These are phyloP conservation scores for Drosophila putrida DNA, from an alignment of 2,888 invertebrate species.

Conservation along the genomic window DNA sequence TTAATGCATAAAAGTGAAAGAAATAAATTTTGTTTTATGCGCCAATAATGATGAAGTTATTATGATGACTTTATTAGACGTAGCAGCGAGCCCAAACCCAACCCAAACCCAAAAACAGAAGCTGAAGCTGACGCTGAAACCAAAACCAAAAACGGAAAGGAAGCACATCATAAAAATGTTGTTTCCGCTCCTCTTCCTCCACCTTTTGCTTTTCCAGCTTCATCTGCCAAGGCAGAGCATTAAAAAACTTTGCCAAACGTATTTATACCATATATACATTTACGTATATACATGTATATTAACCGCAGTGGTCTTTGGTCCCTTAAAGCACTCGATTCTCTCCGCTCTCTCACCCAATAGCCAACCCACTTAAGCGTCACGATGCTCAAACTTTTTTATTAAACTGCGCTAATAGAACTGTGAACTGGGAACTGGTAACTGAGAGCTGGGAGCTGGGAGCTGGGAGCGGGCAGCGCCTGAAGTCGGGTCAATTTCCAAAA, in stretches of 20 bases:
- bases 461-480: conserved; percentile 27
- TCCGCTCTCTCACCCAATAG: conserved; percentile 20
- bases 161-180: conserved; percentile 65
- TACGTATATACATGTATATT: conserved; percentile 50
- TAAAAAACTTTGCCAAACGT: conserved; percentile 74
- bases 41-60: conserved; percentile 82
- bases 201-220: background rate
- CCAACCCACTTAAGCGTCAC: conserved; percentile 68
- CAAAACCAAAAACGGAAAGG: conserved; percentile 36
- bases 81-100: conserved; percentile 21
- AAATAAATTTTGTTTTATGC: conserved; percentile 80
- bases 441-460: conserved; percentile 6
- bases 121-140: conserved; percentile 17
- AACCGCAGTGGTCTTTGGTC: conserved; percentile 55
- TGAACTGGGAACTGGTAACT: conserved; percentile 29
- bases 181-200: background rate
- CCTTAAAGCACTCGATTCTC: conserved; percentile 21
- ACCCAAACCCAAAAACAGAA: conserved; percentile 28
- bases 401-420: conserved; percentile 77
- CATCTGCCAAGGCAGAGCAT: conserved; percentile 52
- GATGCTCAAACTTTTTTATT: conserved; percentile 77
- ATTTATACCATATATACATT: conserved; percentile 47
- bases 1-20: conserved; percentile 56
- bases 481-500: conserved; percentile 76
- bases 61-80: conserved; percentile 79